phyloP scores from a whole-genome alignment of 1,140 invertebrate species.

The Zaprionus gabonicus region DNA sequence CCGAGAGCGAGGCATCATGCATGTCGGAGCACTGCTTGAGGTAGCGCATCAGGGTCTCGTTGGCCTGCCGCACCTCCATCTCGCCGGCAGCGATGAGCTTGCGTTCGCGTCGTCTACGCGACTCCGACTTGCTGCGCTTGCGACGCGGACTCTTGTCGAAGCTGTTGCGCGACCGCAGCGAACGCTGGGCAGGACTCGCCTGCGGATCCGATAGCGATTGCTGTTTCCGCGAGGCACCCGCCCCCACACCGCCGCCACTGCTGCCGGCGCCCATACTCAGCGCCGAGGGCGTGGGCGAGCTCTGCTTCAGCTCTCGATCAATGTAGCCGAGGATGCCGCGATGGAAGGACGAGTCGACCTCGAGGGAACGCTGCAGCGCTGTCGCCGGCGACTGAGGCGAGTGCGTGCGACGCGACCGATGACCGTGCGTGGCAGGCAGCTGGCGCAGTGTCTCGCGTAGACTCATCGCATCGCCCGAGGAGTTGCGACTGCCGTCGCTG shows the following conservation, averaged over 20 bases:
- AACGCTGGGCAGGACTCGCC: constrained; percentile 83
- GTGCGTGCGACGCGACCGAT: constrained; percentile 64
- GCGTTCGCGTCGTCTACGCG: constrained; percentile 72
- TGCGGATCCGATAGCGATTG: constrained; percentile 83
- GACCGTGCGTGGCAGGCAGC: constrained; percentile 72
- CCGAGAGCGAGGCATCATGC: constrained; percentile 83
- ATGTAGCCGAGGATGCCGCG: constrained; percentile 81
- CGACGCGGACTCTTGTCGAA: constrained; percentile 84
- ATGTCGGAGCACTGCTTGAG: constrained; percentile 84
- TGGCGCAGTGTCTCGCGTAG: constrained; percentile 78
- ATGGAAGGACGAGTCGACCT: constrained; percentile 74
- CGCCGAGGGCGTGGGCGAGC: constrained; percentile 74
- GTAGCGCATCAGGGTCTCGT: constrained; percentile 84
- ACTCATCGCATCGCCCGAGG: constrained; percentile 79
- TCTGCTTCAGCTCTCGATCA: constrained; percentile 80
- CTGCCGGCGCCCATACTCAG: constrained; percentile 50
- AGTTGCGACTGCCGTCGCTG: constrained; percentile 78
- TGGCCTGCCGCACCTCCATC: constrained; percentile 84
- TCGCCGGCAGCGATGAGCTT: constrained; percentile 83
- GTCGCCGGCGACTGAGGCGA: constrained; percentile 68
- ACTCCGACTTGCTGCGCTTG: constrained; percentile 84
- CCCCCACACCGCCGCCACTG: constrained; percentile 26
- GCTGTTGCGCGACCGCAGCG: constrained; percentile 76
- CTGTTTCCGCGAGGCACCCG: constrained; percentile 65
- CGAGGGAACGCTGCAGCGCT: constrained; percentile 48